Conservation (phyloP, 2,797 vertebrate species). For the Pagetopsis macropterus region DNA sequence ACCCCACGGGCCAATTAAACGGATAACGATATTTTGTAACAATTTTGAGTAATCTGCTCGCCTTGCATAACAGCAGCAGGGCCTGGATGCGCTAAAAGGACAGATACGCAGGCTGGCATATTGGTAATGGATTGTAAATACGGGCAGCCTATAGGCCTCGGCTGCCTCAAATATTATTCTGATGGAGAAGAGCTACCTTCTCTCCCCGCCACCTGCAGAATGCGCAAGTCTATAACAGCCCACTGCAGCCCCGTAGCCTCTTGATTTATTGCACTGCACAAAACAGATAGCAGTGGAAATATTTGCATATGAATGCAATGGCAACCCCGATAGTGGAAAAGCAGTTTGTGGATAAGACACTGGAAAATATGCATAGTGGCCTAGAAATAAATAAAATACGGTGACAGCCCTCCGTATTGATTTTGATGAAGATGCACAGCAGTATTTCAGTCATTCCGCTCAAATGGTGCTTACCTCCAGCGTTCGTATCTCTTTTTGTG, state of each 20-base stretch:
- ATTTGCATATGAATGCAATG: slow-evolving; percentile 44
- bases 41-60: slow-evolving; percentile 45
- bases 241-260: slow-evolving; percentile 84
- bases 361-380: slow-evolving; percentile 61
- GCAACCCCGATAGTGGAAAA: slow-evolving; percentile 5
- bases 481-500: slow-evolving; percentile 96
- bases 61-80: slow-evolving; percentile 64
- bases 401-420: slow-evolving; percentile 54
- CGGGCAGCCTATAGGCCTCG: slow-evolving; percentile 70
- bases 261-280: slow-evolving; percentile 83
- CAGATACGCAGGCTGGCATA: slow-evolving; percentile 66
- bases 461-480: slow-evolving; percentile 89
- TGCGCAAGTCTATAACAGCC: slow-evolving; percentile 88
- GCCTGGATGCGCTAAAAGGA: slow-evolving; percentile 49
- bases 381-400: slow-evolving; percentile 52
- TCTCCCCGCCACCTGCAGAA: slow-evolving; percentile 93
- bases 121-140: slow-evolving; percentile 68
- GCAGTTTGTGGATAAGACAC: neutral
- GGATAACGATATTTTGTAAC: slow-evolving; percentile 62
- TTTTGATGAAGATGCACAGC: slow-evolving; percentile 59
- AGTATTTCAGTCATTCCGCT: slow-evolving; percentile 38
- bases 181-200: slow-evolving; percentile 78
- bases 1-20: slow-evolving; percentile 67
- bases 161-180: slow-evolving; percentile 63
- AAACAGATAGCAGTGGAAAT: slow-evolving; percentile 59